Evolutionary conservation across 2,797 vertebrate genomes (phyloP), one percentile per base, ranked within the genome.

Genomic region (Champsocephalus gunnari): DNA sequence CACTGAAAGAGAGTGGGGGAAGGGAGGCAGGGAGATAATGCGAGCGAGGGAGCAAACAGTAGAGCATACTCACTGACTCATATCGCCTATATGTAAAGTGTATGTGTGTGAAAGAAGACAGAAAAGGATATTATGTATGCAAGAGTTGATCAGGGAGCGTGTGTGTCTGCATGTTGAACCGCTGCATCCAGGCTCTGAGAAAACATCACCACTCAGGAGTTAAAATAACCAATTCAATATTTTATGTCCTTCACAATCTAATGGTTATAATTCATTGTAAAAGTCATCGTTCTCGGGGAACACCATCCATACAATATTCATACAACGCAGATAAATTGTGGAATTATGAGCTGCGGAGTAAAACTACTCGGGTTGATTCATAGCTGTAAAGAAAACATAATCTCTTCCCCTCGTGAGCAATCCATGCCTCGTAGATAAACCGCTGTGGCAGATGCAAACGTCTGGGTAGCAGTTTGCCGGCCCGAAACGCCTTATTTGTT

Each of bases 1-100:
- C 93, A 94, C 93, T 91, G 90, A 93, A 92, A 92, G 87, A 87
- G 92, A 90, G 90, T 92, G 94, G 92, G 90, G 93, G 92, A 93
- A 87, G 93, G 92, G 92, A 91, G 82, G 80, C 77, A 63, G 65
- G 75, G 81, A 88, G 92, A 92, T 92, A 93, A 94, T 88, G 87
- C 79, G 66, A 93, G 88, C 71, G 43, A 90, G 83, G 88, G 91
- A 92, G 88, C 89, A 82, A 90, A 91, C 76, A 77, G 87, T 64
- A 77, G 81, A 86, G 81, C 87, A 88, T 65, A 88, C 87, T 83
- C 82, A 90, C 88, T 90, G 90, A 93, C 90, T 94, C 92, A 90
- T 82, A 85, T 50, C 82, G 87, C 63, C 82, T 71, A 80, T 71
- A 80, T 88, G 78, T 76, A 81, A 73, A 76, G 79, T 72, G 80